Conservation (phyloP, 2,888 invertebrate species). For the Calameuta idolon region DNA sequence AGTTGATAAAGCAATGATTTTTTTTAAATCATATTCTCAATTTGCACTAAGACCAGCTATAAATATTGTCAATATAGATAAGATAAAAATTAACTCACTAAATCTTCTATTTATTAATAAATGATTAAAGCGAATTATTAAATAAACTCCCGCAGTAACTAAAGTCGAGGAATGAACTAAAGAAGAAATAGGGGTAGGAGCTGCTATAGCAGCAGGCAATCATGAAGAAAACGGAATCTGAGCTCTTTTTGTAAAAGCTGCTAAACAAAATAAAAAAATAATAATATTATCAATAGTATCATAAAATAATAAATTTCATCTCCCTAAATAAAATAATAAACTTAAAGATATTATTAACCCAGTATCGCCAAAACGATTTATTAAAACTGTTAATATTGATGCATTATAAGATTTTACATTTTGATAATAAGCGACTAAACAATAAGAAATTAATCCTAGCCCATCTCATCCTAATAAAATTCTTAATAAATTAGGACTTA, state of each 20-base stretch:
- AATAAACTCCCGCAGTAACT: constrained; percentile 81
- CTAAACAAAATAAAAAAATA: constrained; percentile 62
- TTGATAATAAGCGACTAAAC: constrained; percentile 80
- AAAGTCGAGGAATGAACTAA: constrained; percentile 84
- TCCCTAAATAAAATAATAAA: constrained; percentile 45
- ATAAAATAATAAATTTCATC: constrained; percentile 37
- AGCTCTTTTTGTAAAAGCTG: constrained; percentile 81
- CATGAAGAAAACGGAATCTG: constrained; percentile 86
- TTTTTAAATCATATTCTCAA: constrained; percentile 80
- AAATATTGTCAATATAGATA: constrained; percentile 72
- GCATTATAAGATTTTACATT: constrained; percentile 77
- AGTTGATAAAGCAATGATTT: constrained; percentile 83
- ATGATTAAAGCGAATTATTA: constrained; percentile 76
- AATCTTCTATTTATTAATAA: constrained; percentile 55
- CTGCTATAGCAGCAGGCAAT: constrained; percentile 80
- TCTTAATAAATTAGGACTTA: constrained; percentile 77
- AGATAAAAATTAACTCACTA: constrained; percentile 19
- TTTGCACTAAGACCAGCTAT: constrained; percentile 72
- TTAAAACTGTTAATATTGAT: constrained; percentile 78
- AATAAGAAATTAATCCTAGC: constrained; percentile 79
- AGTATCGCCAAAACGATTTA: constrained; percentile 81
- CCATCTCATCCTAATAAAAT: constrained; percentile 82
- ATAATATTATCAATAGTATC: too few relatives aligned
- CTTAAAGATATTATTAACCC: constrained; percentile 70
- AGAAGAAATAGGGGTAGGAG: constrained; percentile 82